A percentile compares a stretch with the other conserved stretches of the same genome.
phyloP scores from a whole-genome alignment of 2,113 vertebrate genomes.

The Charadrius vociferus region DNA sequence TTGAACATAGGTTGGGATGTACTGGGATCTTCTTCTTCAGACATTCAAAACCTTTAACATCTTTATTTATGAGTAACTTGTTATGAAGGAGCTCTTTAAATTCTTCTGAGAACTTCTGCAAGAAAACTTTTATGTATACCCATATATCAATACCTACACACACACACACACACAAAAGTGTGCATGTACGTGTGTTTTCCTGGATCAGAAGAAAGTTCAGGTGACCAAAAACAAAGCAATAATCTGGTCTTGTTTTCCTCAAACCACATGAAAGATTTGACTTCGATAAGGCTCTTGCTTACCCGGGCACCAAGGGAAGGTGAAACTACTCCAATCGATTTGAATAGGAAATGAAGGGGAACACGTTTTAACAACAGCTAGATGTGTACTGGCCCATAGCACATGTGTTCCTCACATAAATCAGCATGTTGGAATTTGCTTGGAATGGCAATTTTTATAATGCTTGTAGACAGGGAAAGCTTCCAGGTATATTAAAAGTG shows the following conservation, averaged over 20 bases:
- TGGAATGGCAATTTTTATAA: background rate
- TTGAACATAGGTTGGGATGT: background rate
- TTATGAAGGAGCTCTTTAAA: background rate
- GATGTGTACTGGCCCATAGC: background rate
- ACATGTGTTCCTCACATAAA: background rate
- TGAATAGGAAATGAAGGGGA: background rate
- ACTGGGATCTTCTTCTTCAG: background rate
- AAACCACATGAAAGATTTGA: background rate
- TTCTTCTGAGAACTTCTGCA: background rate
- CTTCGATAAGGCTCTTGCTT: background rate
- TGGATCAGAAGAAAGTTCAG: background rate
- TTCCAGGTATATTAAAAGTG: background rate
- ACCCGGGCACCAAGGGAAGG: background rate
- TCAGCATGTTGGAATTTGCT: background rate
- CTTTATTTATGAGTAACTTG: background rate
- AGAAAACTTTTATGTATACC: background rate
- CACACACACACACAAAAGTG: background rate
- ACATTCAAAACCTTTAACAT: background rate
- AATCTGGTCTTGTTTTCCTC: background rate
- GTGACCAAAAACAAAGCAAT: background rate
- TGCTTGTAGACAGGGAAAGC: background rate
- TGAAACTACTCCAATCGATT: background rate
- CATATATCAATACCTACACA: background rate
- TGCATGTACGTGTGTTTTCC: background rate
- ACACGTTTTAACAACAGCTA: background rate